Evolutionary conservation across 2,888 invertebrate genomes (phyloP), one percentile per base, ranked within the genome.

Genomic region (Drosophila algonquin): DNA sequence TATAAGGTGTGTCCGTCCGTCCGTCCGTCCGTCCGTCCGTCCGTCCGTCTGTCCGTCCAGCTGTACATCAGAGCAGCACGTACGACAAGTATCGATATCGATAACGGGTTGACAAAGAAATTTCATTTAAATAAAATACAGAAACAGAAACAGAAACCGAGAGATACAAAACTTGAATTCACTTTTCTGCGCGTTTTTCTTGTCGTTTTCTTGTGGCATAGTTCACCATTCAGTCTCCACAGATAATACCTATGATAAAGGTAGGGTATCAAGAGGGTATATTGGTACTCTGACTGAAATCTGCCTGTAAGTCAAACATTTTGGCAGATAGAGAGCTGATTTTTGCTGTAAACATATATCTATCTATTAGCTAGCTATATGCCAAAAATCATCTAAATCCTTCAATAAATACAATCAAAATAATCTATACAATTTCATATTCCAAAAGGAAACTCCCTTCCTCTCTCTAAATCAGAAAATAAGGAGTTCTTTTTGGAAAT

Each of bases 1-100:
- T 76, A 73, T 51, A 76, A 84, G 89, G 83, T 87, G 89, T 87
- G 89, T 76, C 73, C 40, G 58, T 12, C 2, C 40, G 58, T 12
- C 2, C 18, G 18, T 18, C 1, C 1, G 18, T 18, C 18, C 35
- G 10, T 35, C 16, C 12, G 89, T 76, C 73, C 40, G 58, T 12
- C 2, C 40, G 58, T 12, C 2, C 18, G 18, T 18, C 1, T 18
- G 18, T 18, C 18, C 35, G 10, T 35, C 16, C 12, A 9, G 44
- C 9, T 21, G 9, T 6, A 21, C 16, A 44, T 27, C 44, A 45
- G 14, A 50, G 46, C 61, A 40, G 62, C 64, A 64, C 64, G 44
- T 68, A 67, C 67, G 72, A 67, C 67, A 67, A 61, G 67, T 67
- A 67, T 67, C 67, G 67, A 51, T 51, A 71, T 67, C 67, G 67